Evolutionary conservation across 2,797 vertebrate species (phyloP), one percentile per base, ranked within the genome.

Genomic region (Enteromius unitaeniatus): DNA sequence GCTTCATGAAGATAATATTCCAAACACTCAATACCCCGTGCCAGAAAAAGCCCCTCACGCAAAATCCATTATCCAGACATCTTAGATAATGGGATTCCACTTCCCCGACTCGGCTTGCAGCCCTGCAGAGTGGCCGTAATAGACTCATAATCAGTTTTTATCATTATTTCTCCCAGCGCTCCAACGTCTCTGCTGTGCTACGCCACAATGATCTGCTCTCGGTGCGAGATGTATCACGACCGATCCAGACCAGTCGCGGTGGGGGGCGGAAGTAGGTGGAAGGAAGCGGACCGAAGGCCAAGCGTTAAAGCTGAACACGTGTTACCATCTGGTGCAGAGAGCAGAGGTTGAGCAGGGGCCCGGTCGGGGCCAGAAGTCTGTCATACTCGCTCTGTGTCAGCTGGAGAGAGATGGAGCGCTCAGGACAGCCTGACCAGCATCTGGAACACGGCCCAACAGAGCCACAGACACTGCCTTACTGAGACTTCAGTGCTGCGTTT

Each of bases 61-160:
- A 82, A 88, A 89, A 88, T 89, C 88, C 88, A 91, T 91, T 91
- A 91, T 88, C 86, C 84, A 88, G 86, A 89, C 89, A 89, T 91
- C 88, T 86, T 78, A 84, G 86, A 87, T 88, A 89, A 89, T 89
- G 83, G 89, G 87, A 90, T 91, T 84, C 84, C 82, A 49, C 86
- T 86, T 83, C 64, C 70, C 45, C 45, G 3, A 28, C 79, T 53
- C 55, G n/a, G 60, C 85, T 82, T 77, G 78, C 86, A 83, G 86
- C 83, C 86, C 84, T 81, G 81, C 82, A 88, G 89, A 91, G 87
- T 89, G 88, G 85, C 86, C 80, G 69, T 89, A 90, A 91, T 89
- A 90, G 88, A 89, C 87, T 90, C 88, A 90, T 90, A 90, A 91
- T 91, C 87, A 88, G 84, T 74, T 81, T 83, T 79, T 75, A 86